phyloP scores from a whole-genome alignment of 23 tunicate species.

The Ciona savignyi region DNA sequence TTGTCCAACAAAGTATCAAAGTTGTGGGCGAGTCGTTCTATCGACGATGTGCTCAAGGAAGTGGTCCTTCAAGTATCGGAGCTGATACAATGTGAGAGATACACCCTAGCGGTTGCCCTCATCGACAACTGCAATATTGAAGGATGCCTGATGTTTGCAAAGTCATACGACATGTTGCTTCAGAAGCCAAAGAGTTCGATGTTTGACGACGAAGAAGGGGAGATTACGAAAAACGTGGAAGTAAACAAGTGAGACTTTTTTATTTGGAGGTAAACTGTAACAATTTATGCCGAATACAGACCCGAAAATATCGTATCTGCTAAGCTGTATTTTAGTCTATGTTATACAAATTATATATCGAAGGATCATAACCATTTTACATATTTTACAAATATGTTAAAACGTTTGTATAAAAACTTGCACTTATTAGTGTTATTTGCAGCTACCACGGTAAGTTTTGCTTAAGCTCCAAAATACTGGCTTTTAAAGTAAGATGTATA shows the following conservation, averaged over 20 bases:
- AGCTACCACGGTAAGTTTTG: too few species aligned
- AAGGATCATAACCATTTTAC: too few species aligned
- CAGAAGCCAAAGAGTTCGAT: conserved; percentile 39
- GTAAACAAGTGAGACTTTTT: conserved; percentile 70
- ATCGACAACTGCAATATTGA: conserved; percentile 93
- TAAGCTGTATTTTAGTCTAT: too few species aligned
- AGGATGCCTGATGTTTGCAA: conserved; percentile 67
- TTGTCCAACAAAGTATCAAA: conserved; percentile 49
- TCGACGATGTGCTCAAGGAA: conserved; percentile 63
- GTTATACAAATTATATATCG: too few species aligned
- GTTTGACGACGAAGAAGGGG: conserved; percentile 57
- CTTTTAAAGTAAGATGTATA: too few species aligned
- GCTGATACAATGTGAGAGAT: conserved; percentile 63
- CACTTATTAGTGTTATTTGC: too few species aligned
- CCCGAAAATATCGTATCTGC: too few species aligned
- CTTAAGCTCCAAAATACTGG: too few species aligned
- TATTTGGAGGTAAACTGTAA: too few species aligned
- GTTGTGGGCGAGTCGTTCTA: conserved; percentile 44
- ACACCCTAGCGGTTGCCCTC: conserved; percentile 73
- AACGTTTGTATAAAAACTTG: too few species aligned
- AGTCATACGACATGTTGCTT: conserved; percentile 77
- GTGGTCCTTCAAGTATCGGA: conserved; percentile 53
- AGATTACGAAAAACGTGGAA: conserved; percentile 18
- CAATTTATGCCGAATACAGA: too few species aligned
- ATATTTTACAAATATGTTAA: too few species aligned